Base-by-base conservation (phyloP, 2,797 vertebrate species). In the Graptemys geographica region DNA sequence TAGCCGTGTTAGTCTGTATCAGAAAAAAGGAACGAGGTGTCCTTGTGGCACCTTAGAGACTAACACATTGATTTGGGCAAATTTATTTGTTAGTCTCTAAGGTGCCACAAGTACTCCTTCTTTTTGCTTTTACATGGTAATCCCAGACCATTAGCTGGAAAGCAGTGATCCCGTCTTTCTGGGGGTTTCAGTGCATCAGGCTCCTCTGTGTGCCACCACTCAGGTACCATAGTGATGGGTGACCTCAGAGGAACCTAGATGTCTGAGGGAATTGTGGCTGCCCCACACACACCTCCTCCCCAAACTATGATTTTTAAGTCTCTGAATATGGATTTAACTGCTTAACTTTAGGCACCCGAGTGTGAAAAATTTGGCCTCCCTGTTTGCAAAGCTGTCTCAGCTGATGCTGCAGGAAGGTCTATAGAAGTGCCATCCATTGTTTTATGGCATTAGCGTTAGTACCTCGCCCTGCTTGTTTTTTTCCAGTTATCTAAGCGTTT, bases 141-240 rank as follows among this genome's bases (percentile, higher is more conserved):
- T 23, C 37, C 72, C 13, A 27, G 33, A 2, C 4, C 37, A 28
- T 47, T 19, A 59, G 62, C 11, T 59, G 16, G 5, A 1, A 21
- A 9, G 83, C 18, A 6, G 0, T 0, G n/a, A 13, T 5, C 27
- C 31, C 44, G 31, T 11, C 52, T 81, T 51, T 41, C 5, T 19
- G 3, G 13, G 9, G 53, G n/a, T 0, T 0, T 1, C 21, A 5
- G 84, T 23, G 47, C 15, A 31, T 15, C 16, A 19, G 28, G 9
- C 55, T 56, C 7, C 31, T 10, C 27, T 3, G 25, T 47, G 0
- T 81, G 3, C 2, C 11, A 0, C 0, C 19, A n/a, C n/a, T 31
- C 19, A 57, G 74, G 41, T n/a, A 5, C 19, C 44, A 47, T 9
- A 33, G 11, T 11, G 18, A 55, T 25, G 12, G 84, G 44, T 0